phyloP scores from a whole-genome alignment of 1,140 invertebrate genomes.

The Calliopsis andreniformis region DNA sequence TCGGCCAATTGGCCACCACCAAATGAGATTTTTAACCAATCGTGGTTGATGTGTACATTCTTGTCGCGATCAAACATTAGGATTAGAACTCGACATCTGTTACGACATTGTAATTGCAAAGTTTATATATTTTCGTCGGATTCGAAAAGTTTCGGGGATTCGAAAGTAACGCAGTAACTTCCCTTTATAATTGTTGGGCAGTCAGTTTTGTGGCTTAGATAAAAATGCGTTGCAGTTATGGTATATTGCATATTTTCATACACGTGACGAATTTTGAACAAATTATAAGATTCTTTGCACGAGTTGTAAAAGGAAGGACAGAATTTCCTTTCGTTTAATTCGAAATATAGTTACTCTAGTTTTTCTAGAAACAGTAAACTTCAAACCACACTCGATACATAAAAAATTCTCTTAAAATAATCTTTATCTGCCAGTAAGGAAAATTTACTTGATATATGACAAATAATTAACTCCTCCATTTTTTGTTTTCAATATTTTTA shows the following conservation, averaged over 20 bases:
- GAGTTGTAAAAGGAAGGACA: too few relatives aligned
- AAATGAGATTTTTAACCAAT: slow-evolving; percentile 62
- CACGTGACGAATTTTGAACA: not conserved
- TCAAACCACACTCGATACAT: too few relatives aligned
- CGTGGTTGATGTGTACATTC: slow-evolving; percentile 20
- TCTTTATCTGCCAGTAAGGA: too few relatives aligned
- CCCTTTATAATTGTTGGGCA: not conserved
- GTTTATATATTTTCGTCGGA: not conserved
- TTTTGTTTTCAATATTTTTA: not conserved
- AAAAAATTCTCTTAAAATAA: too few relatives aligned
- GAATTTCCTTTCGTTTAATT: too few relatives aligned
- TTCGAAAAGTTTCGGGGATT: too few relatives aligned
- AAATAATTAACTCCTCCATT: too few relatives aligned
- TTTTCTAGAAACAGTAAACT: too few relatives aligned
- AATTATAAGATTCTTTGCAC: too few relatives aligned
- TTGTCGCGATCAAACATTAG: slow-evolving; percentile 56
- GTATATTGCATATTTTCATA: not conserved
- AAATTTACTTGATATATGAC: too few relatives aligned
- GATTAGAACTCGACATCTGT: slow-evolving; percentile 63
- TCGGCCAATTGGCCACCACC: slow-evolving; percentile 63
- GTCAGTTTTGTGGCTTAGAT: not conserved
- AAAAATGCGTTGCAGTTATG: not conserved
- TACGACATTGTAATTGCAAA: slow-evolving; percentile 46
- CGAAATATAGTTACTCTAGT: too few relatives aligned
- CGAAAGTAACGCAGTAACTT: not conserved